phyloP scores from a whole-genome alignment of 2,113 vertebrate genomes.

The Catharus fuscescens region DNA sequence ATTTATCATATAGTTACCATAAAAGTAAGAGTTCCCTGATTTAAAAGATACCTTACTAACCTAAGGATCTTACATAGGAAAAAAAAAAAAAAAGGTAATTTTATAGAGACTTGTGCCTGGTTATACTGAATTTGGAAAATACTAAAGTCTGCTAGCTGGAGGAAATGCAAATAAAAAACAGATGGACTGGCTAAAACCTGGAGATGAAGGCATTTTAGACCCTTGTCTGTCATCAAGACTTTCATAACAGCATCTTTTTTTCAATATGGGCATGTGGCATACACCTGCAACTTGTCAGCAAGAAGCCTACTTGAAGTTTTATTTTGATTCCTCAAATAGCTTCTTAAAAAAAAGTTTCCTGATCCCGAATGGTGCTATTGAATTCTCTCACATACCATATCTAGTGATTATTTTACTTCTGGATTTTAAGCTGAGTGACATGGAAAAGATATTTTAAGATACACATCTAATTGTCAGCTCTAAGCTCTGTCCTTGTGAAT shows the following conservation, averaged over 20 bases:
- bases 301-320: conserved; percentile 19
- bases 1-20: not conserved
- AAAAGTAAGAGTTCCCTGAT: not conserved
- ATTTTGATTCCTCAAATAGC: conserved; percentile 13
- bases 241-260: conserved; percentile 9
- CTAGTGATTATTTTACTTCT: not conserved
- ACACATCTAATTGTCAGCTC: not conserved
- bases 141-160: not conserved
- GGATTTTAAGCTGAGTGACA: not conserved
- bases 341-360: not conserved
- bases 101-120: not conserved
- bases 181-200: conserved; percentile 16
- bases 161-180: conserved; percentile 40
- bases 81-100: not conserved
- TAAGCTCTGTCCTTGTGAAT: not conserved
- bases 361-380: conserved; percentile 2
- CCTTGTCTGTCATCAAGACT: conserved; percentile 65
- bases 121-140: not conserved
- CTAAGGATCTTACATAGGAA: not conserved
- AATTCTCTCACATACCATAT: not conserved
- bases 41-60: not conserved
- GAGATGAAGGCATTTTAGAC: conserved; percentile 53
- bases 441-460: not conserved
- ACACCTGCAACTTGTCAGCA: conserved; percentile 65
- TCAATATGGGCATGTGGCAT: conserved; percentile 53